Evolutionary conservation across 2,113 vertebrate species (phyloP).

Genomic region (Grantiella picta): DNA sequence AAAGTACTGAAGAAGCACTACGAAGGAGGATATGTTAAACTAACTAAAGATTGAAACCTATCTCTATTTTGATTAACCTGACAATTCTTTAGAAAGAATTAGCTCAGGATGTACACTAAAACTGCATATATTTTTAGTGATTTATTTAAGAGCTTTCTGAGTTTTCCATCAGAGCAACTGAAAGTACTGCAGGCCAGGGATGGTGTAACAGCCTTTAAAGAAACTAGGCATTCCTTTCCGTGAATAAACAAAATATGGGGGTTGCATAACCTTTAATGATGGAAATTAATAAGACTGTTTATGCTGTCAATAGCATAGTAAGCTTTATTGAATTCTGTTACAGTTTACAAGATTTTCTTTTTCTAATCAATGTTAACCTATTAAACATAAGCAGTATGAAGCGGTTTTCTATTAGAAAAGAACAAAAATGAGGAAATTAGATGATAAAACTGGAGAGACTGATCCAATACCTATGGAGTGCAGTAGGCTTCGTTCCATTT

Average conservation of each 20-base stretch:
- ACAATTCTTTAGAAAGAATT: slow-evolving; percentile 37
- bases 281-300: background rate
- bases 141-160: background rate
- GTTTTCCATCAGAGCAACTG: background rate
- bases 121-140: background rate
- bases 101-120: background rate
- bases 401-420: background rate
- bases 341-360: background rate
- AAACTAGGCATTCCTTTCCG: background rate
- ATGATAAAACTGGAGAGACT: background rate
- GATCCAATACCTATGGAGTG: background rate
- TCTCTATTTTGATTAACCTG: slow-evolving; percentile 8
- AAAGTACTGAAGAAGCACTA: background rate
- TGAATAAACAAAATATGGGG: background rate
- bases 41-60: slow-evolving; percentile 37
- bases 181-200: background rate
- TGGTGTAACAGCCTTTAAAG: background rate
- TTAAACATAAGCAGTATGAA: background rate
- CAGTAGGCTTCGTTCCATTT: background rate
- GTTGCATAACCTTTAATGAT: background rate
- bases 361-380: background rate
- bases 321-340: background rate
- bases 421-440: background rate
- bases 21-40: background rate
- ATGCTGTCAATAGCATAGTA: background rate